Base-by-base conservation (phyloP, 2,797 vertebrate species). In the Myotis pilosus region DNA sequence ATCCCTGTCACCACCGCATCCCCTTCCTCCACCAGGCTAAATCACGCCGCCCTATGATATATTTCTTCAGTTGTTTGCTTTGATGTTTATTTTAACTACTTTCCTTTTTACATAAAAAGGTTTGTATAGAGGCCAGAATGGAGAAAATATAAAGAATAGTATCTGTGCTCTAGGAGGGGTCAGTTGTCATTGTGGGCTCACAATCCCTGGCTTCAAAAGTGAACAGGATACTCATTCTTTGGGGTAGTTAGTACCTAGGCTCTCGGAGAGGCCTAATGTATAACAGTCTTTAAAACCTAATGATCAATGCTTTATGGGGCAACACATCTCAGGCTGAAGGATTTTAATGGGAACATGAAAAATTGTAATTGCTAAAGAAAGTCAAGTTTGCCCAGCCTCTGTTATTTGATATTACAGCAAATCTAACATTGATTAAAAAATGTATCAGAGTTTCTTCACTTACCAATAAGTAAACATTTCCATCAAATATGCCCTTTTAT, bases 231-330 rank as follows among this genome's bases (percentile, higher is more conserved):
- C 13, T 93, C 33, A 6, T 72, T 62, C 94, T 94, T 74, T 92
- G 47, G 49, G 3, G 4, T 93, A 53, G 79, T 87, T 92, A 57
- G 79, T 87, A 92, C 71, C 76, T 16, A 0, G 72, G 94, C 51
- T 87, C 49, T 96, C 84, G 60, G 64, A 91, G 95, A 94, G 82
- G 96, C 85, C 75, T 97, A 88, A 68, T 95, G 87, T 97, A 90
- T 92, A 97, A 92, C 62, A 83, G 23, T 95, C 87, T 96, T 97
- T 94, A 95, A 97, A 97, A 96, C 96, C 87, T 97, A 96, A 98
- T 98, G 97, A 97, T 30, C 33, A 5, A 41, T 96, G 95, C 95
- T 97, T 98, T 96, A 93, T 25, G 87, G 95, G 91, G 75, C 79
- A 41, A 92, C 95, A 72, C 95, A 91, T 10, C 96, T 94, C 87